A percentile compares a stretch with the other conserved stretches of the same genome.
These are phyloP conservation scores for Epinephelus malabaricus DNA, from an alignment of 2,797 vertebrate species.

Conservation along the genomic window DNA sequence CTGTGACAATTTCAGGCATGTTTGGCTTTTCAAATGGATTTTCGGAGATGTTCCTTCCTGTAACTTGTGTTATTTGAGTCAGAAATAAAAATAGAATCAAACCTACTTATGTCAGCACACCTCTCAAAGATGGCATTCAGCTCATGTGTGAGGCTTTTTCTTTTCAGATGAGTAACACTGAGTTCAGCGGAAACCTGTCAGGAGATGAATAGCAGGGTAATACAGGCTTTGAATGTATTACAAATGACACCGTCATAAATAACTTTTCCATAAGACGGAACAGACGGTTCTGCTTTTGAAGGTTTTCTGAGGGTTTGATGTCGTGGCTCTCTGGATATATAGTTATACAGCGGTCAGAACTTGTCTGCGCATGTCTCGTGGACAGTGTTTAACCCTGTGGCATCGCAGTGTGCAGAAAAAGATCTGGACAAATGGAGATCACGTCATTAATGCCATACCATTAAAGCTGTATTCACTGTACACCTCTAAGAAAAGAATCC, in stretches of 20 bases:
- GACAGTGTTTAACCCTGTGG: not conserved
- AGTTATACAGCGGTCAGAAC: conserved; percentile 16
- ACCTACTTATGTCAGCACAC: conserved; percentile 47
- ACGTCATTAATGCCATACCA: not conserved
- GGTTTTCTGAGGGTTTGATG: conserved; percentile 7
- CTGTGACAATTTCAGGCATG: conserved; percentile 73
- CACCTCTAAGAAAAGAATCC: not conserved
- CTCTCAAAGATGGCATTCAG: conserved; percentile 45
- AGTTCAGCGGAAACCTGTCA: conserved; percentile 57
- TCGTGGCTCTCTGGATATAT: conserved; percentile 27
- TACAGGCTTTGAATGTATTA: conserved; percentile 63
- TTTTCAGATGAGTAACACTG: conserved; percentile 30
- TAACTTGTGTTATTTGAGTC: conserved; percentile 67
- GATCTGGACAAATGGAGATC: not conserved
- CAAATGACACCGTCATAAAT: conserved; percentile 58
- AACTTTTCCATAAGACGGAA: conserved; percentile 39
- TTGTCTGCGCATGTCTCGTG: not conserved
- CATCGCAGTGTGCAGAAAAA: not conserved
- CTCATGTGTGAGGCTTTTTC: conserved; percentile 36
- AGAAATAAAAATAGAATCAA: conserved; percentile 71
- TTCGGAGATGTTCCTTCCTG: conserved; percentile 68
- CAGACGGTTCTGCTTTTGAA: conserved; percentile 48
- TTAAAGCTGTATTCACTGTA: too few relatives aligned
- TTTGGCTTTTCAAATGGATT: conserved; percentile 62
- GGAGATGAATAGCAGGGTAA: conserved; percentile 63